Evolutionary conservation across 1,140 invertebrate genomes (phyloP).

Genomic region (Mylabris phalerata): DNA sequence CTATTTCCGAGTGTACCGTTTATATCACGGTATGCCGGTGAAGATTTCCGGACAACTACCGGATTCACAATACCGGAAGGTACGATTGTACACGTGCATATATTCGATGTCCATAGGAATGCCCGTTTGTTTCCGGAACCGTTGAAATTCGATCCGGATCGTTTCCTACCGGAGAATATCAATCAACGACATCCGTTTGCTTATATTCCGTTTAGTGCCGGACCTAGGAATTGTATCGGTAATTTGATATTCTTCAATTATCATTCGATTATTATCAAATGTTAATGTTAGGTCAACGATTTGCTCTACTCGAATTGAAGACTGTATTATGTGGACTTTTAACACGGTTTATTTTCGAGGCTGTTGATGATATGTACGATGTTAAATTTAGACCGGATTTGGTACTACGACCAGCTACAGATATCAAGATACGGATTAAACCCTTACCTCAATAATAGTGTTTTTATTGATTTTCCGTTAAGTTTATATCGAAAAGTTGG

Average conservation of each 20-base stretch:
- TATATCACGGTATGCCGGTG: slow-evolving; percentile 49
- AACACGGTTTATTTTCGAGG: slow-evolving; percentile 37
- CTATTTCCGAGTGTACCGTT: slow-evolving; percentile 62
- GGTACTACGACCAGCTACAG: slow-evolving; percentile 4
- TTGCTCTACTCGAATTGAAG: slow-evolving; percentile 52
- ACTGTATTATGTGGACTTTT: slow-evolving; percentile 47
- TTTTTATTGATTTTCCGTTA: too few relatives aligned
- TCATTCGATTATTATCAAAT: not conserved
- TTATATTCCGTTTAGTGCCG: slow-evolving; percentile 60
- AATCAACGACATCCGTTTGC: slow-evolving; percentile 44
- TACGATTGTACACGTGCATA: slow-evolving; percentile 5
- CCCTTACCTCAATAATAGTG: too few relatives aligned
- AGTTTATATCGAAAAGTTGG: too few relatives aligned
- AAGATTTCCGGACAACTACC: slow-evolving; percentile 43
- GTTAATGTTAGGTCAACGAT: slow-evolving; percentile 43
- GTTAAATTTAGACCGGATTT: slow-evolving; percentile 13
- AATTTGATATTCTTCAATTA: slow-evolving; percentile 2
- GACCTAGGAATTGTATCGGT: slow-evolving; percentile 57
- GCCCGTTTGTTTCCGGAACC: slow-evolving; percentile 52
- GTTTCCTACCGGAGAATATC: slow-evolving; percentile 54
- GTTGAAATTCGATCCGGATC: slow-evolving; percentile 58
- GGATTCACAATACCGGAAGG: slow-evolving; percentile 15
- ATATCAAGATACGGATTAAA: not conserved
- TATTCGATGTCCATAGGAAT: slow-evolving; percentile 18
- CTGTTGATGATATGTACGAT: slow-evolving; percentile 5